These are phyloP conservation scores for Turritopsis rubra DNA, from an alignment of 30 jellyfish, hydroid and myxozoan species.

Conservation along the genomic window DNA sequence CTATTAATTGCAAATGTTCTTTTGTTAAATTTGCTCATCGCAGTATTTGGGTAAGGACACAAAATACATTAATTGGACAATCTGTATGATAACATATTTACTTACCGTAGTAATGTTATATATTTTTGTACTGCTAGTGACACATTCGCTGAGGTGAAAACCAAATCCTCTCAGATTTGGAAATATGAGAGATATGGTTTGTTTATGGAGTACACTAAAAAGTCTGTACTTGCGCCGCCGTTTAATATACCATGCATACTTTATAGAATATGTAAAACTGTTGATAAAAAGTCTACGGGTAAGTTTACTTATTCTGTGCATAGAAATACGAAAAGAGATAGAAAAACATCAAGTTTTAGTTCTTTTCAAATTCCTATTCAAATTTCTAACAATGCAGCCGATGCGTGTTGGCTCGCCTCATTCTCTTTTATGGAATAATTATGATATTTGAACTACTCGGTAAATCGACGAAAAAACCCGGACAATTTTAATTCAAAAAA, in stretches of 20 bases:
- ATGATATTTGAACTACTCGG: too few relatives aligned
- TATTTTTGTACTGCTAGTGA: background rate
- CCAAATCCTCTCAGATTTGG: background rate
- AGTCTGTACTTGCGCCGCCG: background rate
- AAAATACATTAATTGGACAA: background rate
- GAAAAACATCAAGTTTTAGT: too few relatives aligned
- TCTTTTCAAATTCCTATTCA: too few relatives aligned
- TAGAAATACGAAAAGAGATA: too few relatives aligned
- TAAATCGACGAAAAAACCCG: too few relatives aligned
- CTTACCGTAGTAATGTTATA: too few relatives aligned
- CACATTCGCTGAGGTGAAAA: background rate
- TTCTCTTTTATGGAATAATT: too few relatives aligned
- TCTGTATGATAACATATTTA: background rate
- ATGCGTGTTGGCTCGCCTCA: too few relatives aligned
- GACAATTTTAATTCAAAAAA: too few relatives aligned
- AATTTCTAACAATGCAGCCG: too few relatives aligned
- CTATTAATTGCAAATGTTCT: conserved; percentile 32
- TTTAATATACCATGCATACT: background rate
- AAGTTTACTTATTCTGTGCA: background rate
- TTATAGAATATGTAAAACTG: background rate
- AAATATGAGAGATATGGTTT: background rate
- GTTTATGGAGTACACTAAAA: background rate
- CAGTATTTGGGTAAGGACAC: conserved; percentile 24
- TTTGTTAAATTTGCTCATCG: conserved; percentile 28
- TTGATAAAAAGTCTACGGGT: background rate